A percentile compares a stretch with the other conserved stretches of the same genome.
Conservation (phyloP, 2,888 invertebrate species). For the Megamerina dolium region DNA sequence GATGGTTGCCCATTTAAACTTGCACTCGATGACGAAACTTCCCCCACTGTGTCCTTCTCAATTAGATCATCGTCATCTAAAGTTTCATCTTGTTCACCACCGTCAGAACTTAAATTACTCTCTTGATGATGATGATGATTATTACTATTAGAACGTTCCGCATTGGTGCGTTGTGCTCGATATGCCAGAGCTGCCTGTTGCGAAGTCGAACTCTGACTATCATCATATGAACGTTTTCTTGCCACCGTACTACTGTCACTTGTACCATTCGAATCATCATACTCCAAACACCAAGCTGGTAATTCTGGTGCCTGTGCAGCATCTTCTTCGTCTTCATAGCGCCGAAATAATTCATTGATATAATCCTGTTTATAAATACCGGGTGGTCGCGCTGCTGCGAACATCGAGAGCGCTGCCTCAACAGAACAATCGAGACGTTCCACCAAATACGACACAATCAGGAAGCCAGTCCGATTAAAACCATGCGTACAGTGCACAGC, state of each 20-base stretch:
- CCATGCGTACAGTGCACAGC: slow-evolving; percentile 95
- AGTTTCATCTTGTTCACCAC: slow-evolving; percentile 21
- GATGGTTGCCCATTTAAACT: slow-evolving; percentile 15
- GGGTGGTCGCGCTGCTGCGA: slow-evolving; percentile 68
- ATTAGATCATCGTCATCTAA: slow-evolving; percentile 18
- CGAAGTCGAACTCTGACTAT: slow-evolving; percentile 23
- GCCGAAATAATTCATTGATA: slow-evolving; percentile 73
- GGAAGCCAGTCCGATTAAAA: slow-evolving; percentile 95
- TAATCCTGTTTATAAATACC: slow-evolving; percentile 99
- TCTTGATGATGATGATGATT: slow-evolving; percentile 14
- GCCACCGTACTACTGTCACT: slow-evolving; percentile 10
- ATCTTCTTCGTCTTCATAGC: slow-evolving; percentile 71
- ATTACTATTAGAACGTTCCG: neutral
- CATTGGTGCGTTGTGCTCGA: slow-evolving; percentile 7
- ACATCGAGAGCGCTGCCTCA: slow-evolving; percentile 74
- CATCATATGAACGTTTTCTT: slow-evolving; percentile 30
- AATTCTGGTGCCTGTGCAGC: slow-evolving; percentile 67
- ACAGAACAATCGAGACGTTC: slow-evolving; percentile 76
- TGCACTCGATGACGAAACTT: slow-evolving; percentile 16
- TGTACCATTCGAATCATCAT: slow-evolving; percentile 25
- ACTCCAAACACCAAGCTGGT: slow-evolving; percentile 82
- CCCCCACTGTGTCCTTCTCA: slow-evolving; percentile 19
- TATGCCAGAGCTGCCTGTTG: slow-evolving; percentile 29
- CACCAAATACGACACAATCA: slow-evolving; percentile 87
- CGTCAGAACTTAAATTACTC: slow-evolving; percentile 11